Percentiles rank a stretch among this genome's conserved stretches.
phyloP scores from a whole-genome alignment of 2,888 invertebrate species.

The Platycnemis pennipes region DNA sequence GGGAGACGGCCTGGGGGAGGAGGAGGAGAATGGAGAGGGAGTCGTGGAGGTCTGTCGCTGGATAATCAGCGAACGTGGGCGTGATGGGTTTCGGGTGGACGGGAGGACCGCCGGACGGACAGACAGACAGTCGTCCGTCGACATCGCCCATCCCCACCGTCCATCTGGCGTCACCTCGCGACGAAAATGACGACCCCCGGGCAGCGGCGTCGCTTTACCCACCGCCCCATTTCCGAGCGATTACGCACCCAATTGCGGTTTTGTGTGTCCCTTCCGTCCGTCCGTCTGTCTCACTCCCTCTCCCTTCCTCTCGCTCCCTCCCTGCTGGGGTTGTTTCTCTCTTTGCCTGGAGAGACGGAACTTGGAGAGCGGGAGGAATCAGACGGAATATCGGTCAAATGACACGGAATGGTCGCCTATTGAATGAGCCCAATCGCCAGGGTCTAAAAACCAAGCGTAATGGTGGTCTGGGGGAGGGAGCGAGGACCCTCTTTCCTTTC shows the following conservation, averaged over 20 bases:
- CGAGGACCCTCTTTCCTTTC: too few relatives aligned
- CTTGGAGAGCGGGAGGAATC: background rate
- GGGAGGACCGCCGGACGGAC: background rate
- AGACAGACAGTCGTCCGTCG: background rate
- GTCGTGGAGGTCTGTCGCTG: background rate
- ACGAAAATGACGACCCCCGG: background rate
- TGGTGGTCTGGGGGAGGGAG: too few relatives aligned
- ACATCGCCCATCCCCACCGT: background rate
- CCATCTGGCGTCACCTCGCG: background rate
- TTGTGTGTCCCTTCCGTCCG: background rate
- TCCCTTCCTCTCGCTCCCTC: background rate
- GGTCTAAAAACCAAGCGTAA: background rate
- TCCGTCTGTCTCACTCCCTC: background rate
- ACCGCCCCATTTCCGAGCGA: conserved; percentile 44
- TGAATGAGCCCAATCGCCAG: background rate
- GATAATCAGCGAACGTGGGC: background rate
- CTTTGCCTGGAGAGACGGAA: background rate
- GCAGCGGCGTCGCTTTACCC: background rate
- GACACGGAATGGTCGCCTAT: background rate
- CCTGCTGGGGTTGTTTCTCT: background rate
- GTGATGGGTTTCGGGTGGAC: conserved; percentile 27
- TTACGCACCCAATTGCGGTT: conserved; percentile 50
- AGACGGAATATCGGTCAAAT: conserved; percentile 24
- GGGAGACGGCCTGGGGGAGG: too few relatives aligned
- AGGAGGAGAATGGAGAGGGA: background rate